Conservation (phyloP, 2,113 vertebrate species). For the Laterallus jamaicensis region DNA sequence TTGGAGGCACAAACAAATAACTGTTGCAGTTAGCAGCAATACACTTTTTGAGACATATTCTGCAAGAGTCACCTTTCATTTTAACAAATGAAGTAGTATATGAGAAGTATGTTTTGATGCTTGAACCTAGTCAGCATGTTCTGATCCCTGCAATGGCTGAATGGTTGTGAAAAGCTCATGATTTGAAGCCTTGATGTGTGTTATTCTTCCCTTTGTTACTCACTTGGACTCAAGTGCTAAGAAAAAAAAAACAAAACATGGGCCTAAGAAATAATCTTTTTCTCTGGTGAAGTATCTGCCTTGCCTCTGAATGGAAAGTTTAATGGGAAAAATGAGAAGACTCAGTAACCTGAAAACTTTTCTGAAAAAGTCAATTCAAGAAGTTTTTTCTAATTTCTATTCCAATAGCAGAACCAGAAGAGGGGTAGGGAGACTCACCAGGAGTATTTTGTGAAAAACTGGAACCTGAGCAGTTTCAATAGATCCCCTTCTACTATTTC, state of each 20-base stretch:
- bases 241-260: neutral
- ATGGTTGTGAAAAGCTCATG: neutral
- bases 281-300: neutral
- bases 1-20: neutral
- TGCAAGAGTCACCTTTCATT: neutral
- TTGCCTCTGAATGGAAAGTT: neutral
- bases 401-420: neutral
- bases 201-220: conserved; percentile 7
- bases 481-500: neutral
- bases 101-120: neutral
- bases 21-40: neutral
- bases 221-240: neutral
- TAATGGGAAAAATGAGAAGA: neutral
- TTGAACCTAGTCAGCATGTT: neutral
- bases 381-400: neutral
- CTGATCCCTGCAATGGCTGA: neutral
- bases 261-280: neutral
- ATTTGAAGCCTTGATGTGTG: neutral
- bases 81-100: neutral
- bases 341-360: neutral
- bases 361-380: neutral
- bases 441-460: neutral
- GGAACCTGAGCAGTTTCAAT: neutral
- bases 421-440: neutral
- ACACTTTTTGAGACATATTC: neutral